Evolutionary conservation across 2,113 vertebrate genomes (phyloP).

Genomic region (Cacatua alba): DNA sequence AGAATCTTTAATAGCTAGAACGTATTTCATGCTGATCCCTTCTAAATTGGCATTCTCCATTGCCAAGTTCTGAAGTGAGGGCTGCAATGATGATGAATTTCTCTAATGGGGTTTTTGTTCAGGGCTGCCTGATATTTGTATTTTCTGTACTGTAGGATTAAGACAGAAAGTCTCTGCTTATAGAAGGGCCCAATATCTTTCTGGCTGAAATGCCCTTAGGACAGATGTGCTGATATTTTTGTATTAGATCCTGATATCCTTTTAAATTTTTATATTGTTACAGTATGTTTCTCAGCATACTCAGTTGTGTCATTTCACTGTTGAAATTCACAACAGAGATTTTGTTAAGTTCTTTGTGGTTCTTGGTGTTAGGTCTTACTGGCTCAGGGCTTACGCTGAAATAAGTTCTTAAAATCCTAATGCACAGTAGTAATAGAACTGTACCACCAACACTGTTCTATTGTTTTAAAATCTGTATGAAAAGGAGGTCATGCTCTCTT

Average conservation of each 20-base stretch:
- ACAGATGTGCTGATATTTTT: not conserved
- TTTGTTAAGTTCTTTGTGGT: not conserved
- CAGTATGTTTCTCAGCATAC: not conserved
- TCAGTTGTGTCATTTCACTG: not conserved
- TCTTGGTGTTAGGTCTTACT: not conserved
- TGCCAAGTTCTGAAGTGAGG: slow-evolving; percentile 11
- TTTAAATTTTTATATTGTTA: not conserved
- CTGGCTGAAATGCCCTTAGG: not conserved
- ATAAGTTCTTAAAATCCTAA: not conserved
- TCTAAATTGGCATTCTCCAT: not conserved
- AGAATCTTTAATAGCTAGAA: slow-evolving; percentile 33
- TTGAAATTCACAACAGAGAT: not conserved
- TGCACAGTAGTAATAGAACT: not conserved
- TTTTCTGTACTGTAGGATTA: not conserved
- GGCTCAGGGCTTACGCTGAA: not conserved
- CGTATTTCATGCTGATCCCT: slow-evolving; percentile 21
- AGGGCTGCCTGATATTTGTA: not conserved
- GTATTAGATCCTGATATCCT: not conserved
- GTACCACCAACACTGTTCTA: not conserved
- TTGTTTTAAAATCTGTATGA: not conserved
- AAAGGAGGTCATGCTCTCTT: not conserved
- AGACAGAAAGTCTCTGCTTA: not conserved
- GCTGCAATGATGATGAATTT: not conserved
- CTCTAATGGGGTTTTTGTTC: slow-evolving; percentile 27
- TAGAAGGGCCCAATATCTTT: not conserved